phyloP scores from a whole-genome alignment of 2,797 vertebrate species.

The Cygnus olor region DNA sequence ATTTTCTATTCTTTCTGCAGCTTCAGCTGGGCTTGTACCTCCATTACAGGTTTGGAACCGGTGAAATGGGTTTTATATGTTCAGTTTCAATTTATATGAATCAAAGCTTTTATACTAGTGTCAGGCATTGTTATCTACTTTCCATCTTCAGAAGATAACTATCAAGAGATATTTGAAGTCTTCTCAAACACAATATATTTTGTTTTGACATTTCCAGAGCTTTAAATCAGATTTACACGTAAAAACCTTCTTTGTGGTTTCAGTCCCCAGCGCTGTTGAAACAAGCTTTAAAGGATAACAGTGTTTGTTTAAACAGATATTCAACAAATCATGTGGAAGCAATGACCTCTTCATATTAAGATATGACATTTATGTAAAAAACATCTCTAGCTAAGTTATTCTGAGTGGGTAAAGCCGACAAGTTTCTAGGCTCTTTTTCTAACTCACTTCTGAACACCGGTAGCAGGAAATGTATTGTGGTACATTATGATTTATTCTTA shows the following conservation, averaged over 20 bases:
- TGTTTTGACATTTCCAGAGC: background rate
- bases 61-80: background rate
- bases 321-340: background rate
- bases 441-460: background rate
- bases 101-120: background rate
- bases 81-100: background rate
- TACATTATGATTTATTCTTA: background rate
- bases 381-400: background rate
- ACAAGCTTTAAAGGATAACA: slow-evolving; percentile 2
- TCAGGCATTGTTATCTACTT: background rate
- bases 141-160: background rate
- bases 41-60: background rate
- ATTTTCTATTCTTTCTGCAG: background rate
- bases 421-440: background rate
- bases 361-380: background rate
- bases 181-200: background rate
- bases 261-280: background rate
- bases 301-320: background rate
- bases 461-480: background rate
- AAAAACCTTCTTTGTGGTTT: background rate
- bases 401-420: background rate
- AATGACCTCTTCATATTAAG: background rate
- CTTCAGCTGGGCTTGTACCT: background rate
- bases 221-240: background rate
- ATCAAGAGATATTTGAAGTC: slow-evolving; percentile 1